Evolutionary conservation across 2,797 vertebrate genomes (phyloP), one percentile per base, ranked within the genome.

Genomic region (Neoniphon sammara): DNA sequence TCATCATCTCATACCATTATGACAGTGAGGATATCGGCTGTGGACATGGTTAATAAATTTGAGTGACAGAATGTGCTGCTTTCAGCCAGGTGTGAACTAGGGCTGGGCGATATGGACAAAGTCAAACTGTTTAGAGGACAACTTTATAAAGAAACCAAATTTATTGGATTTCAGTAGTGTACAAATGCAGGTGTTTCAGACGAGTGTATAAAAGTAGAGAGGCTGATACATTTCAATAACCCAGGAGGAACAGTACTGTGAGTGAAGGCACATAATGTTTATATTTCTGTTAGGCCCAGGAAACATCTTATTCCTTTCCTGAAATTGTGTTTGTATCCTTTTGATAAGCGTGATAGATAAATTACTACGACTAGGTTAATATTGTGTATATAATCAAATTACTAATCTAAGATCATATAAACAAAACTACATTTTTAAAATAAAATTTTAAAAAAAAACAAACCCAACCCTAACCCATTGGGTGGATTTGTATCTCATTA

Each of bases 161-260:
- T 91, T 91, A 91, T 88, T 90, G 21, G 7, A 47, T 78, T 70
- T 75, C 1, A 39, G 27, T 78, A 74, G 55, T 71, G 57, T 85
- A 90, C 49, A 89, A 78, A 88, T 78, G 12, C 52, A 79, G 60
- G 60, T 76, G 66, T 61, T 59, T 58, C 18, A 60, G 67, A 87
- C 72, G 20, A 49, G 4, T 83, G 75, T 80, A 84, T 78, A 84
- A 88, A 90, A 77, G 73, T 71, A 49, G n/a, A 53, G 46, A 65
- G 58, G 78, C 31, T 52, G 64, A 57, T 15, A 61, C 30, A 66
- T 47, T 25, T 57, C 27, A 46, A 21, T 66, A 34, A 80, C 5
- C 17, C 21, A 39, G 57, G 46, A 66, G 50, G 17, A 80, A 70
- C 75, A 68, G 58, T 56, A 78, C 53, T 53, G 57, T 14, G 57